Base-by-base conservation (phyloP, 2,797 vertebrate species). In the Uromys caudimaculatus region DNA sequence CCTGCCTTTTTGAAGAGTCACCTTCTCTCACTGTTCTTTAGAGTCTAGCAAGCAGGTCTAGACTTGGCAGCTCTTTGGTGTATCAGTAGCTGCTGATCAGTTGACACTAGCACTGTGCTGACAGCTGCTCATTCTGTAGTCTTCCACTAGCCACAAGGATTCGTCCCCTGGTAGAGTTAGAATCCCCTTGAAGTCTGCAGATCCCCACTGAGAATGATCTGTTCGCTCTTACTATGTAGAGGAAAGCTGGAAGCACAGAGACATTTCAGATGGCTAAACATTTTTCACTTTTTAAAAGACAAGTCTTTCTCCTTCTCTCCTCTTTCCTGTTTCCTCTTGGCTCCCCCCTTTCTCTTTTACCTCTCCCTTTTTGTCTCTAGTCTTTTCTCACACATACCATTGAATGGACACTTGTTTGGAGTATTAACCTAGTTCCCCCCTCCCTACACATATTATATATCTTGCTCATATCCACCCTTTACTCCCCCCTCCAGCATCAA, bases 11-110 rank as follows among this genome's bases (percentile, higher is more conserved):
- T 23, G 67, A 81, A 73, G 82, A 90, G 85, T 82, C 21, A 50
- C 64, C 86, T 60, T 60, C 81, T 64, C 85, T 54, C 86, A 83
- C 89, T 97, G 94, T 94, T 94, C 76, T 88, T 88, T 47, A 54
- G 88, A 32, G 69, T 76, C 67, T 88, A 77, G 88, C 44, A 81
- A 93, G 76, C 84, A 84, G 85, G 44, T 90, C 71, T 88, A 84
- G 84, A 38, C 84, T 62, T 92, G 75, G 78, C 83, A 32, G 93
- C 87, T 73, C 85, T 2, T 81, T 89, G 78, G 67, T 8, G 41
- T 71, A 0, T 6, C 32, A 23, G 86, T 79, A 79, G 90, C 86
- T 87, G 83, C 95, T 62, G 90, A 76, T 90, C 92, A 60, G 1
- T 38, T 13, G 38, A 52, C n/a, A 69, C 92, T 76, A 12, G 76